Evolutionary conservation across 1,140 invertebrate species (phyloP).

Genomic region (Augochlora pura): DNA sequence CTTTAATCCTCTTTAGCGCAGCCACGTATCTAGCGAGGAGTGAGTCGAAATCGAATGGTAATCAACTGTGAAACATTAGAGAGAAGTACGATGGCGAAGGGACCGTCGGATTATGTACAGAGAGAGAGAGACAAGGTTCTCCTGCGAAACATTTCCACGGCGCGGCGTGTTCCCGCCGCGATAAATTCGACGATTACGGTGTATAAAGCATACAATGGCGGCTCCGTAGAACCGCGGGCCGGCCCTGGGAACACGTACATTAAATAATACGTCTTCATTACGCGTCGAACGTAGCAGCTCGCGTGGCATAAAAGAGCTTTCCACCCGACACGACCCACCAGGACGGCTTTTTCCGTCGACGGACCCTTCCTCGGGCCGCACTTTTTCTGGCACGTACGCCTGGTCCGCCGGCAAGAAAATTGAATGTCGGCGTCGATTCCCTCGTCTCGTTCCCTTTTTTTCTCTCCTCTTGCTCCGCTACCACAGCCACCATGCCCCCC

Average conservation of each 20-base stretch:
- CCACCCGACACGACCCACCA: conserved; percentile 41
- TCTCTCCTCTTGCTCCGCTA: not conserved
- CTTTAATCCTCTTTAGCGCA: conserved; percentile 29
- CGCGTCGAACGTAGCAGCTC: conserved; percentile 59
- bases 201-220: conserved; percentile 10
- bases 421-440: conserved; percentile 63
- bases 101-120: not conserved
- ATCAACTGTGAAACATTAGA: conserved; percentile 9
- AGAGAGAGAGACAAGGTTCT: not conserved
- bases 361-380: not conserved
- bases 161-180: not conserved
- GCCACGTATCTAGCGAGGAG: conserved; percentile 7
- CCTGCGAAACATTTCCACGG: not conserved
- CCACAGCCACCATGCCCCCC: not conserved
- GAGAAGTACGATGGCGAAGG: not conserved
- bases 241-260: conserved; percentile 36
- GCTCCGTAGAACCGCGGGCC: not conserved
- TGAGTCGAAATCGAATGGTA: conserved; percentile 17
- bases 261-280: conserved; percentile 65
- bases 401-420: conserved; percentile 48
- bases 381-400: conserved; percentile 10
- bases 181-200: conserved; percentile 28
- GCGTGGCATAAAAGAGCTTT: conserved; percentile 61
- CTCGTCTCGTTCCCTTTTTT: conserved; percentile 41
- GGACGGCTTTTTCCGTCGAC: conserved; percentile 51